Evolutionary conservation across 2,797 vertebrate species (phyloP).

Genomic region (Pangasius mekongensis): DNA sequence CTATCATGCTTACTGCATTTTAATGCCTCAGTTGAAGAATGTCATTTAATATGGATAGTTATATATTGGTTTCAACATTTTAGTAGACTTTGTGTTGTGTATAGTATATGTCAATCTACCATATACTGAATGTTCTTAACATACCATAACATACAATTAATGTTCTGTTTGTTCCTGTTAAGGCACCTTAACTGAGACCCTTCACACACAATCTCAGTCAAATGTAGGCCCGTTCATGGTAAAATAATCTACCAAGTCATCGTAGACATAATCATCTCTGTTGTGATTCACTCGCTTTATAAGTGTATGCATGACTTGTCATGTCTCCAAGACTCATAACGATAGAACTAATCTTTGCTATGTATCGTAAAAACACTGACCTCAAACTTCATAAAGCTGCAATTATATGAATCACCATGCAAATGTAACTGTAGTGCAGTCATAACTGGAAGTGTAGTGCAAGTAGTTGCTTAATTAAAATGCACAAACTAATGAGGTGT

Average conservation of each 20-base stretch:
- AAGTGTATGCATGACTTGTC: conserved; percentile 12
- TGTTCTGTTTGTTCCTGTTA: too few species aligned
- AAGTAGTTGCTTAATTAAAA: background rate
- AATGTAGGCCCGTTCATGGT: background rate
- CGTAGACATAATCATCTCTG: background rate
- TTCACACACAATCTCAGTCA: background rate
- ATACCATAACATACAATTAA: background rate
- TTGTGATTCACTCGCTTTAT: conserved; percentile 3
- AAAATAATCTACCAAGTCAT: conserved; percentile 1
- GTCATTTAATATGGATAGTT: background rate
- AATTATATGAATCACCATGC: conserved; percentile 29
- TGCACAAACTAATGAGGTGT: conserved; percentile 2
- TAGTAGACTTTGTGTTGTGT: background rate
- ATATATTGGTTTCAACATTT: background rate
- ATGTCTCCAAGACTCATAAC: conserved; percentile 16
- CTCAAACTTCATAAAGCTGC: background rate
- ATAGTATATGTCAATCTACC: background rate
- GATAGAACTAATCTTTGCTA: background rate
- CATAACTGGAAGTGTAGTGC: conserved; percentile 8
- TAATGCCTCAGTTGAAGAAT: background rate
- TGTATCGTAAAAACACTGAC: conserved; percentile 13
- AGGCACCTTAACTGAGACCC: background rate
- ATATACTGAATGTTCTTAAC: background rate
- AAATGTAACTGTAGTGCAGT: conserved; percentile 21
- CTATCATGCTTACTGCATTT: background rate